These are phyloP conservation scores for Dreissena polymorpha DNA, from an alignment of 1,140 invertebrate species.

Conservation along the genomic window DNA sequence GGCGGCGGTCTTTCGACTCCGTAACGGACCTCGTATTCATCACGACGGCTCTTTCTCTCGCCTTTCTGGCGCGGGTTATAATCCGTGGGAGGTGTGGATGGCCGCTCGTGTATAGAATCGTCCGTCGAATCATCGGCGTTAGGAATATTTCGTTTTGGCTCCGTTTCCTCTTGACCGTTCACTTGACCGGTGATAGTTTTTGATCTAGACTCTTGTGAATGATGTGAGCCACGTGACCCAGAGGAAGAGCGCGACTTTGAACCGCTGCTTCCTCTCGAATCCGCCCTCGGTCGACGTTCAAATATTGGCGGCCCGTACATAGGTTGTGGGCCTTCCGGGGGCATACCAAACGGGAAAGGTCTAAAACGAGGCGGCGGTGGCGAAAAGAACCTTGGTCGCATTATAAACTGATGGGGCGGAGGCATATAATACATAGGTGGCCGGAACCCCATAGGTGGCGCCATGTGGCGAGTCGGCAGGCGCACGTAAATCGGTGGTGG, in stretches of 20 bases:
- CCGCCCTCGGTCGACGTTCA: constrained; percentile 51
- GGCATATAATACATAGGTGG: constrained; percentile 21
- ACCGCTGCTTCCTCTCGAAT: constrained; percentile 53
- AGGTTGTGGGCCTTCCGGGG: constrained; percentile 54
- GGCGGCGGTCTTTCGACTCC: constrained; percentile 14
- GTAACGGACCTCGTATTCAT: constrained; percentile 64
- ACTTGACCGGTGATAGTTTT: constrained; percentile 37
- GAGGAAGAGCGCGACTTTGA: constrained; percentile 63
- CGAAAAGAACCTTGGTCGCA: constrained; percentile 67
- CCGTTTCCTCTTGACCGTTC: constrained; percentile 54
- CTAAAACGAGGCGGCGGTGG: constrained; percentile 60
- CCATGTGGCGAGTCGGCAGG: not conserved
- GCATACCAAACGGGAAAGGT: constrained; percentile 50
- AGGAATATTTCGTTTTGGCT: constrained; percentile 46
- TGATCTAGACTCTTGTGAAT: constrained; percentile 48
- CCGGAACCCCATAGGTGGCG: constrained; percentile 4
- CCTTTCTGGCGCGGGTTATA: constrained; percentile 60
- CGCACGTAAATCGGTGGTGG: constrained; percentile 32
- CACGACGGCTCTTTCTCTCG: constrained; percentile 66
- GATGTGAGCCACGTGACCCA: constrained; percentile 47
- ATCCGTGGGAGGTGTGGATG: constrained; percentile 71
- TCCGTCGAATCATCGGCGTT: constrained; percentile 61
- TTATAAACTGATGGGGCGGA: constrained; percentile 47
- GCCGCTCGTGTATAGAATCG: constrained; percentile 62
- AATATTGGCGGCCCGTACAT: constrained; percentile 56